phyloP scores from a whole-genome alignment of 1,140 invertebrate genomes.

The Lepidostoma basale region DNA sequence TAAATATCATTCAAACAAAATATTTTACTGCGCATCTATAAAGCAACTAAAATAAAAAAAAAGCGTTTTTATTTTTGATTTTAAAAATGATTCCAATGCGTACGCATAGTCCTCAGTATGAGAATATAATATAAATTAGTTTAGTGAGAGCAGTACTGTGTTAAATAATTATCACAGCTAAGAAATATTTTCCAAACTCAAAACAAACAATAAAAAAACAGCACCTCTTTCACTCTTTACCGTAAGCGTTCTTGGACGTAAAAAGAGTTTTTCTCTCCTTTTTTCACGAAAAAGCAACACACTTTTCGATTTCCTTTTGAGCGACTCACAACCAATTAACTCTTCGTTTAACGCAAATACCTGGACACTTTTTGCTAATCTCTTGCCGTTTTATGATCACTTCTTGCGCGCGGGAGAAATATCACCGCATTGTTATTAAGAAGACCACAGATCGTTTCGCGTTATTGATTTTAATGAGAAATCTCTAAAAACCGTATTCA shows the following conservation, averaged over 20 bases:
- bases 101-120: no score
- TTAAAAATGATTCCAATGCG: no score
- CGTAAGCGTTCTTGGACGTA: neutral
- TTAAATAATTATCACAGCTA: no score
- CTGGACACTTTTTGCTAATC: neutral
- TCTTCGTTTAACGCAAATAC: constrained; percentile 18
- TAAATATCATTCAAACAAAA: no score
- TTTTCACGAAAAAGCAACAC: neutral
- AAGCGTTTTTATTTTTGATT: no score
- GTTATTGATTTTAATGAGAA: constrained; percentile 17
- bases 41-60: no score
- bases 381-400: neutral
- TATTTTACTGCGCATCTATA: no score
- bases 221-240: no score
- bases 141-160: no score
- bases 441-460: neutral
- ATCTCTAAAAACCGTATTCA: neutral
- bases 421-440: constrained; percentile 6
- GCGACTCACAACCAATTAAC: constrained; percentile 2
- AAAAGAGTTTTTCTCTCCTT: neutral
- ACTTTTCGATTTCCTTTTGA: constrained; percentile 12
- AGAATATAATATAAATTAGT: no score
- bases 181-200: no score
- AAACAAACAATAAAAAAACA: no score
- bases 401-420: constrained; percentile 7